Evolutionary conservation across 2,797 vertebrate genomes (phyloP).

Genomic region (Champsocephalus esox): DNA sequence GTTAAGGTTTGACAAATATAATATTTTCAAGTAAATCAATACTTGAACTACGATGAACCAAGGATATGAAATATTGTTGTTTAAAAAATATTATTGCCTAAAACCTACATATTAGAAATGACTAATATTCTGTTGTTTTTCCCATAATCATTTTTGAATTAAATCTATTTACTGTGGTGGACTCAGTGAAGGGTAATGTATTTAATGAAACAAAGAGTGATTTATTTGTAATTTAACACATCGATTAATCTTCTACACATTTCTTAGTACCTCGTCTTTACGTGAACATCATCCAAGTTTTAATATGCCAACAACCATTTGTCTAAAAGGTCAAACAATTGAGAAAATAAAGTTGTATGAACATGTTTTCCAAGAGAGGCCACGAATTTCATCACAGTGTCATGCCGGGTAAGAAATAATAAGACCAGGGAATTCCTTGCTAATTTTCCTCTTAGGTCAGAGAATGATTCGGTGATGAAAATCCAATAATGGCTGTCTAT

Average conservation of each 20-base stretch:
- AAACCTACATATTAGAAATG: too few relatives aligned
- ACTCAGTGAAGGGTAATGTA: neutral
- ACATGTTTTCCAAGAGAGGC: neutral
- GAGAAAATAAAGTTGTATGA: neutral
- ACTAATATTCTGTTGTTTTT: neutral
- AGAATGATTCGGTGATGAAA: constrained; percentile 40
- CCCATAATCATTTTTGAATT: neutral
- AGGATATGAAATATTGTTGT: neutral
- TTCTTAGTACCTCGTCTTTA: neutral
- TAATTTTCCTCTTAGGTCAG: constrained; percentile 16
- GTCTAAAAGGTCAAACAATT: neutral
- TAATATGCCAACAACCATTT: neutral
- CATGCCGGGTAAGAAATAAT: neutral
- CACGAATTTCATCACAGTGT: constrained; percentile 17
- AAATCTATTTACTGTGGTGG: neutral
- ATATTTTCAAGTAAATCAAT: neutral
- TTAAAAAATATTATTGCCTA: neutral
- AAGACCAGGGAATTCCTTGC: too few relatives aligned
- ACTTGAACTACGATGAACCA: neutral
- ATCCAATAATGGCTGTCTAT: constrained; percentile 44
- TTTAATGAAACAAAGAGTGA: too few relatives aligned
- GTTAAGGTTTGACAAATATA: constrained; percentile 8
- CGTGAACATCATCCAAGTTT: neutral
- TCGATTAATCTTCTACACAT: neutral
- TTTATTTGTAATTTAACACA: too few relatives aligned